These are phyloP conservation scores for Drosophila affinis DNA, from an alignment of 2,888 invertebrate species.

Conservation along the genomic window DNA sequence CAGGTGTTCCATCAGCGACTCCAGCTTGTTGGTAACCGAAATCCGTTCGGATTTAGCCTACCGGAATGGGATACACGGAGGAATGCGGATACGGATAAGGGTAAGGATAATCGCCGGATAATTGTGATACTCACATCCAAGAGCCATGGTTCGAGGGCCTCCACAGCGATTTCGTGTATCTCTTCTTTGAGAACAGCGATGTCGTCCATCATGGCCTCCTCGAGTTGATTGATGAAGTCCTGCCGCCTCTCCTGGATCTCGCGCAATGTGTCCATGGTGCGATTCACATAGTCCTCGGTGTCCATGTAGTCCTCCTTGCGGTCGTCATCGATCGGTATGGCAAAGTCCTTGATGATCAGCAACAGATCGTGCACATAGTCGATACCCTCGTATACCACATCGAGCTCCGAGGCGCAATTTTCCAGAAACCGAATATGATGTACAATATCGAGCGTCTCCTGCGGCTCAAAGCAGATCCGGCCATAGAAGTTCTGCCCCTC, in stretches of 20 bases:
- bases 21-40: conserved; percentile 87
- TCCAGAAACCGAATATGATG: conserved; percentile 85
- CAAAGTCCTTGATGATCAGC: conserved; percentile 92
- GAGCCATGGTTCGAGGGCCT: conserved; percentile 85
- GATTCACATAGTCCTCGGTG: conserved; percentile 81
- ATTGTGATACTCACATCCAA: conserved; percentile 70
- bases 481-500: conserved; percentile 85
- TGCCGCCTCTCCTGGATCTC: conserved; percentile 87
- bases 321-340: conserved; percentile 89
- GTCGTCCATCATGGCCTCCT: conserved; percentile 90
- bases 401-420: conserved; percentile 87
- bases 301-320: conserved; percentile 85
- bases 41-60: conserved; percentile 89
- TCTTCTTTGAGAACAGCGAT: conserved; percentile 89
- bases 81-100: not conserved
- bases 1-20: conserved; percentile 87
- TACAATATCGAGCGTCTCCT: conserved; percentile 89
- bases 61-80: too few relatives aligned
- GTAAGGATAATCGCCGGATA: not conserved
- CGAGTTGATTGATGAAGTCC: conserved; percentile 89
- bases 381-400: conserved; percentile 88
- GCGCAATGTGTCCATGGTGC: conserved; percentile 87
- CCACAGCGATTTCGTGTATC: conserved; percentile 89
- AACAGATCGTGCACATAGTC: conserved; percentile 93
- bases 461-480: conserved; percentile 88